Evolutionary conservation across 2,113 vertebrate genomes (phyloP), one percentile per base, ranked within the genome.

Genomic region (Solea senegalensis): DNA sequence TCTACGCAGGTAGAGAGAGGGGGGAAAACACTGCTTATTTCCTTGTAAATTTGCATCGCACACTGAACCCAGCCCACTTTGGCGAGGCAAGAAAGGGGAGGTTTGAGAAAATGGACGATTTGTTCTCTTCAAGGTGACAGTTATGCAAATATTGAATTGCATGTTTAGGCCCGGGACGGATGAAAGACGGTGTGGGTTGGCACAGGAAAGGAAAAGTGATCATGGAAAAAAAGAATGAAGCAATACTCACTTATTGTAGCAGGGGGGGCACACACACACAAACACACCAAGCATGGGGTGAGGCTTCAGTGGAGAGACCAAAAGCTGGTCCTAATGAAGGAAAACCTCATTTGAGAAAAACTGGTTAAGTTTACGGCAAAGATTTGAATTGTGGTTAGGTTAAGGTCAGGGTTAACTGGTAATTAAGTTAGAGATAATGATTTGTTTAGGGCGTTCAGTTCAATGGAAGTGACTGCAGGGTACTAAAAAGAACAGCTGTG

Each of bases 101-200:
- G 57, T 73, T 27, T 26, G 45, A 40, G 45, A 74, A 39, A 51
- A 53, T 28, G 52, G 27, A 70, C 13, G 68, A 67, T 9, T 51
- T 74, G 54, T 83, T 84, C 67, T 76, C 62, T 56, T 81, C 52
- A 83, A 77, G 15, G 55, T 74, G 84, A 87, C 89, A 86, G 90
- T 92, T 91, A 91, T 91, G 89, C 90, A 92, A 92, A 92, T 91
- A 65, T 76, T 40, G 48, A 50, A 69, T 74, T 56, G 5, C 72
- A 71, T 57, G 50, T 13, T 21, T 45, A 9, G 45, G 65, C n/a
- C 28, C 56, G 49, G 58, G 26, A 51, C 40, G 59, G 51, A 61
- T 34, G 21, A 55, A 52, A 48, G 40, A n/a, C 7, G 48, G 13
- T 16, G 64, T 28, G 14, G 50, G 45, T 65, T 0, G 1, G 40